Percentiles rank a stretch among this genome's conserved stretches.
Evolutionary conservation across 2,888 invertebrate genomes (phyloP).

Genomic region (Pseudanteris insignis): DNA sequence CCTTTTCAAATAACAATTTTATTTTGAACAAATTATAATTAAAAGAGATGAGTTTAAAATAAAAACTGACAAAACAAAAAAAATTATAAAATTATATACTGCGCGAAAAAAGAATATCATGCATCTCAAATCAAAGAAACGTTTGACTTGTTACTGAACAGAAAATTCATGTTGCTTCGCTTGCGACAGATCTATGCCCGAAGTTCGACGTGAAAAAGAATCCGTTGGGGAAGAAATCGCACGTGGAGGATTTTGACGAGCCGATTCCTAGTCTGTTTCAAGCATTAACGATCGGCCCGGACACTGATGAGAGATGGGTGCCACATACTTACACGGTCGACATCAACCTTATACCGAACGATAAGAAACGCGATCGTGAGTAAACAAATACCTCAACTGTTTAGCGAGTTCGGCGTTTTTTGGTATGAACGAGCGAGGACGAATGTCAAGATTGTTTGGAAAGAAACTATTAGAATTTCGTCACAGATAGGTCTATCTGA

Average conservation of each 20-base stretch:
- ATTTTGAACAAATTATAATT: no score
- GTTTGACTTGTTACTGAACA: neutral
- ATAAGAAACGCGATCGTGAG: conserved; percentile 33
- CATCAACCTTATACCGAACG: conserved; percentile 20
- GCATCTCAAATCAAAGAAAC: no score
- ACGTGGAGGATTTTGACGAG: conserved; percentile 82
- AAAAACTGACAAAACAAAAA: no score
- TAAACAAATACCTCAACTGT: conserved; percentile 16
- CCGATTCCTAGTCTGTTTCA: conserved; percentile 82
- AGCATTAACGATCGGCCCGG: conserved; percentile 79
- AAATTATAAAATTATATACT: no score
- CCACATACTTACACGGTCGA: conserved; percentile 75
- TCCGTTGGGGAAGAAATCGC: conserved; percentile 77
- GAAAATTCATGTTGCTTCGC: neutral
- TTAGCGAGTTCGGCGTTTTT: neutral
- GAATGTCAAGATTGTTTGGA: conserved; percentile 10
- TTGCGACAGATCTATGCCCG: conserved; percentile 81
- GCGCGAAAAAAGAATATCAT: no score
- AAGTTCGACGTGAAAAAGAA: conserved; percentile 77
- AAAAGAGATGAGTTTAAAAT: no score
- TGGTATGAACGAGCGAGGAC: conserved; percentile 1
- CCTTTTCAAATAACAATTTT: no score
- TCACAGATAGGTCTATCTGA: conserved; percentile 4
- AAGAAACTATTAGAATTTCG: conserved; percentile 9
- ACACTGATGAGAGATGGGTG: conserved; percentile 78